These are phyloP conservation scores for Piscicola geometra DNA, from an alignment of 2,888 invertebrate genomes.

Conservation along the genomic window DNA sequence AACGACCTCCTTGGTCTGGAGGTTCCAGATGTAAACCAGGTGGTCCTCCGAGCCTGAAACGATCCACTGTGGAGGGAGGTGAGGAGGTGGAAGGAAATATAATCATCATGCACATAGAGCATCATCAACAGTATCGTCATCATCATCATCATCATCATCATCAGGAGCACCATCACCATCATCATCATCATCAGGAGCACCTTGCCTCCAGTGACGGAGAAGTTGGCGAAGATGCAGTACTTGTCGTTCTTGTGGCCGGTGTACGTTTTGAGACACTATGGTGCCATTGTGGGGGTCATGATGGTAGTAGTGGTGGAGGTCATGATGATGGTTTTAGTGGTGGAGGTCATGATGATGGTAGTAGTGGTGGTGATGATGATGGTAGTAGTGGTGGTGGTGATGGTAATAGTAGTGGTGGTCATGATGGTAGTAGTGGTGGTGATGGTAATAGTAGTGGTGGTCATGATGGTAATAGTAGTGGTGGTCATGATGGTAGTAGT, in stretches of 20 bases:
- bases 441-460: neutral
- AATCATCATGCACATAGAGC: no score
- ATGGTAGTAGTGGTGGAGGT: neutral
- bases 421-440: neutral
- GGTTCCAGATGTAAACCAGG: slow-evolving; percentile 97
- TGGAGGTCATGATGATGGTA: neutral
- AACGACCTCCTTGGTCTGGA: slow-evolving; percentile 98
- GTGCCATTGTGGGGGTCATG: slow-evolving; percentile 36
- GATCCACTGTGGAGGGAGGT: slow-evolving; percentile 74
- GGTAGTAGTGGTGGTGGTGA: neutral
- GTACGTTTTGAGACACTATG: slow-evolving; percentile 86
- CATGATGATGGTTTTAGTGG: neutral
- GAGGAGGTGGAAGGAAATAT: neutral
- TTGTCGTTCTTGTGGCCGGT: slow-evolving; percentile 98
- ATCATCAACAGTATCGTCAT: no score
- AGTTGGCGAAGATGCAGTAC: slow-evolving; percentile 98
- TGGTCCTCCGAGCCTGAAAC: slow-evolving; percentile 99
- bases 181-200: slow-evolving; percentile 56
- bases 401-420: neutral
- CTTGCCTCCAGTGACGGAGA: slow-evolving; percentile 99
- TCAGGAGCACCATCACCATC: no score
- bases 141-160: no score
- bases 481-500: neutral
- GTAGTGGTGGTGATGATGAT: neutral
- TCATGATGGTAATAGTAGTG: neutral